Percentiles rank a stretch among this genome's conserved stretches.
phyloP scores from a whole-genome alignment of 2,797 vertebrate species.

The Buceros bicornis region DNA sequence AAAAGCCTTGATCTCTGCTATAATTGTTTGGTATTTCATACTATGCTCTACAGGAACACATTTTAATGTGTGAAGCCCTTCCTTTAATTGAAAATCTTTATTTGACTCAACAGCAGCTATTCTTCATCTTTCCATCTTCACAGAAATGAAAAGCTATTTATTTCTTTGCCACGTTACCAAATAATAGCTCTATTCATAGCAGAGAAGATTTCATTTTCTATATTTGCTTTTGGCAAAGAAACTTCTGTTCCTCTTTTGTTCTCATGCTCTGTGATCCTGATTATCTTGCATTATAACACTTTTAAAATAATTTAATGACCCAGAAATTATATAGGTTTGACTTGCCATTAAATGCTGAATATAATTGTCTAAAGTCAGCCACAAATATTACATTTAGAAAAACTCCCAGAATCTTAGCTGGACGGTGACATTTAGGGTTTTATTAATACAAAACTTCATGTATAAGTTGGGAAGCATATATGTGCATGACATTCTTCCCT shows the following conservation, averaged over 20 bases:
- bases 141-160: background rate
- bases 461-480: background rate
- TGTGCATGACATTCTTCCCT: background rate
- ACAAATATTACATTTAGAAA: background rate
- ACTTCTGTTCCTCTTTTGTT: background rate
- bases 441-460: background rate
- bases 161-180: background rate
- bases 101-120: background rate
- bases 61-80: background rate
- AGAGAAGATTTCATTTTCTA: background rate
- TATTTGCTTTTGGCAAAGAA: background rate
- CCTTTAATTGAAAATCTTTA: background rate
- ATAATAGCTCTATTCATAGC: background rate
- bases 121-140: background rate
- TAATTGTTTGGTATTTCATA: background rate
- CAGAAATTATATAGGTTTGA: background rate
- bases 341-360: background rate
- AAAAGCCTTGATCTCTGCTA: background rate
- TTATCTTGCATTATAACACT: background rate
- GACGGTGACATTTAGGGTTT: background rate
- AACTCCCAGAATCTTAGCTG: background rate
- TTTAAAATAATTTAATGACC: background rate
- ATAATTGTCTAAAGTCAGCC: background rate
- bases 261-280: background rate
- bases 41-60: background rate